These are phyloP conservation scores for Orthonyx spaldingii DNA, from an alignment of 2,113 vertebrate genomes.

Conservation along the genomic window DNA sequence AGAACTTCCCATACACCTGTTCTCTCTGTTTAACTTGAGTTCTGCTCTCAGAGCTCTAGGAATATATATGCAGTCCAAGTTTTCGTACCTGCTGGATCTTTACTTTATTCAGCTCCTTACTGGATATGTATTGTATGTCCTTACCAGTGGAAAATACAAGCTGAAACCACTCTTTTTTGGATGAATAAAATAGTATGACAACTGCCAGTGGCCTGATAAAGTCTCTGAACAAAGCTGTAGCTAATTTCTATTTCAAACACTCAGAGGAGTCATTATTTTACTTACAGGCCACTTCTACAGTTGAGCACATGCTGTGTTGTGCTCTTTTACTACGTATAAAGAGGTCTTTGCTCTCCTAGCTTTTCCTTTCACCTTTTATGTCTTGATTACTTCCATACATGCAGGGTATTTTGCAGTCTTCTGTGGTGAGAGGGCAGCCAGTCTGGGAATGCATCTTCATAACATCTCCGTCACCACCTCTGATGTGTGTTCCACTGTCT, in stretches of 20 bases:
- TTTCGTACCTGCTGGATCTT: background rate
- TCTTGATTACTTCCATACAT: background rate
- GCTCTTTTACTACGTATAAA: background rate
- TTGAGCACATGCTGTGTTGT: background rate
- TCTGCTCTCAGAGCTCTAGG: background rate
- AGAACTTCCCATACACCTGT: background rate
- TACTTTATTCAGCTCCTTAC: background rate
- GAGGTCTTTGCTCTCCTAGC: background rate
- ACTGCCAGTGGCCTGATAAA: background rate
- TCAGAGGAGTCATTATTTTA: background rate
- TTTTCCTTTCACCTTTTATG: background rate
- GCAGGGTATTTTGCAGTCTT: background rate
- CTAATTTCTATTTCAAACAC: slow-evolving; percentile 2
- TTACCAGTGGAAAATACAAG: background rate
- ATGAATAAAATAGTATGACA: background rate
- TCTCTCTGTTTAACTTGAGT: background rate
- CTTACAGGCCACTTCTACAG: background rate
- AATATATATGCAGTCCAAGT: background rate
- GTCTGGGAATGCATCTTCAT: background rate
- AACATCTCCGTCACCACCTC: background rate
- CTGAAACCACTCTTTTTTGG: background rate
- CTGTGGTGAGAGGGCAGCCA: background rate
- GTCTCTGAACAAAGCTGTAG: background rate
- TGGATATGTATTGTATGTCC: background rate
- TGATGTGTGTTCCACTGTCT: background rate